A percentile compares a stretch with the other conserved stretches of the same genome.
Evolutionary conservation across 53 echinoderm and acorn worm species (phyloP).

Genomic region (Arbacia lixula): DNA sequence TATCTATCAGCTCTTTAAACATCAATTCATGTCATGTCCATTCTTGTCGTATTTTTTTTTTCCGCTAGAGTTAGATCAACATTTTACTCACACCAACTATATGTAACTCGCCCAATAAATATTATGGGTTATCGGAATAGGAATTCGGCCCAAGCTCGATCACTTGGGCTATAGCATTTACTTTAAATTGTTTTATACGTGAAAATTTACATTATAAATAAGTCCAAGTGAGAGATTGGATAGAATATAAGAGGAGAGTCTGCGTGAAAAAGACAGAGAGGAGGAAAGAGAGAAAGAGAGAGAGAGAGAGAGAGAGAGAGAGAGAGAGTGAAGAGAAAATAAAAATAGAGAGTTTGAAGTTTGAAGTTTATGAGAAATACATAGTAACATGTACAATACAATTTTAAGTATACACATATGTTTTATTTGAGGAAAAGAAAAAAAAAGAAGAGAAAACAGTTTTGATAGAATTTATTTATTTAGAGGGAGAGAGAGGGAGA

Average conservation of each 20-base stretch:
- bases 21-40: too few species aligned
- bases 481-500: not conserved
- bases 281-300: not conserved
- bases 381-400: too few species aligned
- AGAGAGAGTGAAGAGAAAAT: not conserved
- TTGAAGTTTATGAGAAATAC: not conserved
- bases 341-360: not conserved
- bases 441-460: not conserved
- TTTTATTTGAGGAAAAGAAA: not conserved
- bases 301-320: not conserved
- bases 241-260: not conserved
- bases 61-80: too few species aligned
- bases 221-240: too few species aligned
- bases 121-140: not conserved
- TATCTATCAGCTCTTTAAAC: too few species aligned
- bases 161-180: too few species aligned
- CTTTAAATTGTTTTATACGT: too few species aligned
- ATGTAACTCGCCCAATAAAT: not conserved
- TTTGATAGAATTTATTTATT: too few species aligned
- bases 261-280: not conserved
- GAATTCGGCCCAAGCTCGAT: too few species aligned
- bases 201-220: too few species aligned
- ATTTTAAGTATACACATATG: not conserved
- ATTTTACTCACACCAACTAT: not conserved
- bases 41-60: too few species aligned